Percentiles rank a stretch among this genome's conserved stretches.
phyloP scores from a whole-genome alignment of 1,140 invertebrate genomes.

The Oncopodura yosiiana region DNA sequence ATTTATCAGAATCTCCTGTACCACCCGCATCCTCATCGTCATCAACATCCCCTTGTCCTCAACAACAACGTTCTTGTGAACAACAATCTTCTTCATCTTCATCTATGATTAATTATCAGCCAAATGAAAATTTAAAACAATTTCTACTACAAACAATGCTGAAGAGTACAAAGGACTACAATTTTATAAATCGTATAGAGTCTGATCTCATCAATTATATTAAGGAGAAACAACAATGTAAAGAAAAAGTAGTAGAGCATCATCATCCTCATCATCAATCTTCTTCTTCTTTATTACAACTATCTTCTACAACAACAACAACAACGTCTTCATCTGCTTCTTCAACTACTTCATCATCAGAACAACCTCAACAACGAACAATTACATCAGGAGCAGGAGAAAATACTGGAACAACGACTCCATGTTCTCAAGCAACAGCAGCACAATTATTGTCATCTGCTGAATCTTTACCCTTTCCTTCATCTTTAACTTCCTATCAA shows the following conservation, averaged over 20 bases:
- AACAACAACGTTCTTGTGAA: too few species aligned
- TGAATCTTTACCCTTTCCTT: slow-evolving; percentile 73
- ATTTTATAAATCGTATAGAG: slow-evolving; percentile 74
- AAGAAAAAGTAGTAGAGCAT: slow-evolving; percentile 4
- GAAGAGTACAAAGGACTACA: slow-evolving; percentile 77
- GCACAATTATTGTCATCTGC: neutral
- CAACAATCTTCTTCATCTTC: too few species aligned
- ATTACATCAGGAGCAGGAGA: neutral
- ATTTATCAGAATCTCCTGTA: too few species aligned
- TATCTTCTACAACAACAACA: neutral
- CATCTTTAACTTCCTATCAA: slow-evolving; percentile 91
- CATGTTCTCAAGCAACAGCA: slow-evolving; percentile 4
- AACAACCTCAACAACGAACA: neutral
- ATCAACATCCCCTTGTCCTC: too few species aligned
- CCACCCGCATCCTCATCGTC: too few species aligned
- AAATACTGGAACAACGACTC: slow-evolving; percentile 3
- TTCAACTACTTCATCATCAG: neutral
- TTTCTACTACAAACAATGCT: too few species aligned
- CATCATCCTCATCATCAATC: neutral
- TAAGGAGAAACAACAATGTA: slow-evolving; percentile 65
- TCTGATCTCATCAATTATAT: slow-evolving; percentile 72
- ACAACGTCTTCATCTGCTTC: neutral
- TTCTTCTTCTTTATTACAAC: slow-evolving; percentile 1
- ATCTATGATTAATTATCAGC: too few species aligned
- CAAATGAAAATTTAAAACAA: too few species aligned